Percentiles rank a stretch among this genome's conserved stretches.
Evolutionary conservation across 2,888 invertebrate species (phyloP).

Genomic region (Eueremaeus valkanovi): DNA sequence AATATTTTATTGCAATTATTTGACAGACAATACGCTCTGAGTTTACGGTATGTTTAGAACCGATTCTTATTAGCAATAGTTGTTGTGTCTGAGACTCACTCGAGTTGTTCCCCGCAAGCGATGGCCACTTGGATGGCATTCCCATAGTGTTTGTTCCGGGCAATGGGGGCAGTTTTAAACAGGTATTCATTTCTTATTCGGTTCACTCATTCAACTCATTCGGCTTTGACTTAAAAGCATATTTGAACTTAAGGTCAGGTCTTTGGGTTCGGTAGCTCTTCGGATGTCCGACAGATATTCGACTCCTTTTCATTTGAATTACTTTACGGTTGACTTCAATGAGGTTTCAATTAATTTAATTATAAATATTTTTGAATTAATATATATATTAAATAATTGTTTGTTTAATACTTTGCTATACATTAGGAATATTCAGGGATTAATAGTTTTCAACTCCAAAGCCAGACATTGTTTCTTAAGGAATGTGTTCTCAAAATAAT

Average conservation of each 20-base stretch:
- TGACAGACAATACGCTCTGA: background rate
- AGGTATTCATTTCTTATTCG: conserved; percentile 53
- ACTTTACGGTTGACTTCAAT: conserved; percentile 82
- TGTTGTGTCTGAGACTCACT: background rate
- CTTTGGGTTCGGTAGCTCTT: conserved; percentile 84
- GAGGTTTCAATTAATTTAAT: conserved; percentile 56
- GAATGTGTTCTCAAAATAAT: conserved; percentile 66
- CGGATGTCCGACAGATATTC: conserved; percentile 70
- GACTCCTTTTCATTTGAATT: conserved; percentile 77
- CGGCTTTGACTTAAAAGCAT: background rate
- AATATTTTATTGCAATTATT: no score
- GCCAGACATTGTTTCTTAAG: conserved; percentile 70
- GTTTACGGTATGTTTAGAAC: background rate
- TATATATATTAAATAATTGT: background rate
- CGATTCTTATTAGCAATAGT: background rate
- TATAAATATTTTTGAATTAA: conserved; percentile 28
- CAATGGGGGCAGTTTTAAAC: conserved; percentile 87
- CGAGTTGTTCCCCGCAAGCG: conserved; percentile 53
- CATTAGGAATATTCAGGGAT: conserved; percentile 71
- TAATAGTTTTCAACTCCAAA: conserved; percentile 74
- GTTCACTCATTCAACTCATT: background rate
- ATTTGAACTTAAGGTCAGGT: conserved; percentile 60
- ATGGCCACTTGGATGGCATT: conserved; percentile 73
- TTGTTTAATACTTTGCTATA: conserved; percentile 7
- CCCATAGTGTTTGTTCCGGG: conserved; percentile 94